Percentiles rank a stretch among this genome's conserved stretches.
Conservation (phyloP, 2,888 invertebrate genomes). For the Mylabris sibirica region DNA sequence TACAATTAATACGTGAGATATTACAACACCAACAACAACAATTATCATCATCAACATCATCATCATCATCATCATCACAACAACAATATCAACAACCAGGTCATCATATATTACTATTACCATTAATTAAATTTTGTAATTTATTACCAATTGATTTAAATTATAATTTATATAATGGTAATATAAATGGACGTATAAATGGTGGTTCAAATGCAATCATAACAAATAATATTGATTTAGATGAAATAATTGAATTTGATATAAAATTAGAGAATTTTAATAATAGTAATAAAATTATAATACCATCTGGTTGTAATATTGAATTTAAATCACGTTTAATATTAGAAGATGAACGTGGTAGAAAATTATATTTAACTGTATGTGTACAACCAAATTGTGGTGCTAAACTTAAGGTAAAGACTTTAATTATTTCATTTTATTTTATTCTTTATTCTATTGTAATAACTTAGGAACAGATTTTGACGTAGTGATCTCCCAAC, state of each 20-base stretch:
- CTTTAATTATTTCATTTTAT: too few species aligned
- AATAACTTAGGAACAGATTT: too few species aligned
- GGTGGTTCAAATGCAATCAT: slow-evolving; percentile 54
- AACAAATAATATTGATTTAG: slow-evolving; percentile 66
- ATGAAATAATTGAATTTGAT: slow-evolving; percentile 75
- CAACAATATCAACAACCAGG: slow-evolving; percentile 71
- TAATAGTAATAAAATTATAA: slow-evolving; percentile 48
- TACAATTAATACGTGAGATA: slow-evolving; percentile 79
- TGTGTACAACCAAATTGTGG: slow-evolving; percentile 55
- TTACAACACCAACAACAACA: slow-evolving; percentile 62
- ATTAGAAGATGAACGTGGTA: slow-evolving; percentile 75
- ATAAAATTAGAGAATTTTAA: slow-evolving; percentile 86
- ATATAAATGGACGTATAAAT: slow-evolving; percentile 45
- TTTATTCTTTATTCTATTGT: too few species aligned
- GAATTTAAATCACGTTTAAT: slow-evolving; percentile 64
- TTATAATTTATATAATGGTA: slow-evolving; percentile 66
- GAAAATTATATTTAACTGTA: slow-evolving; percentile 79
- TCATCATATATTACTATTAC: slow-evolving; percentile 84
- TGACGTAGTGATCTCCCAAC: too few species aligned
- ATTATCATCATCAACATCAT: slow-evolving; percentile 74
- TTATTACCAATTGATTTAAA: slow-evolving; percentile 84
- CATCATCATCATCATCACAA: slow-evolving; percentile 59
- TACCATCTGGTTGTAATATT: slow-evolving; percentile 49
- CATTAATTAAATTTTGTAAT: slow-evolving; percentile 86
- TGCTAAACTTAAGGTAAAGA: slow-evolving; percentile 58